Evolutionary conservation across 2,888 invertebrate genomes (phyloP).

Genomic region (Orchestes rusci): DNA sequence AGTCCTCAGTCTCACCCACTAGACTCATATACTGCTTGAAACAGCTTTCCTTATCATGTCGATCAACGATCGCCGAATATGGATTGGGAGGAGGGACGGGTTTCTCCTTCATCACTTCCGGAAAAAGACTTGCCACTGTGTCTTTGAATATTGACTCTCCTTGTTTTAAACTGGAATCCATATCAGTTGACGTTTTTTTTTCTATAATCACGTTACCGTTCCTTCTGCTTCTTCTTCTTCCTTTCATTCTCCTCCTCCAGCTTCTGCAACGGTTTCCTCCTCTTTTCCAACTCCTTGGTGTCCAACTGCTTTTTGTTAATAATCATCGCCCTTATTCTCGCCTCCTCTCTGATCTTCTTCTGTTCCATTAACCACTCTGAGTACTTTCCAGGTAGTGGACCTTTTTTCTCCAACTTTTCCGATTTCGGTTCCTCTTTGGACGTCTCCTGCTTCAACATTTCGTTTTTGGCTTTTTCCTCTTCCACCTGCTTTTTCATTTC

Average conservation of each 20-base stretch:
- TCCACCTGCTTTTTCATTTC: conserved; percentile 35
- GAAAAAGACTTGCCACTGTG: conserved; percentile 54
- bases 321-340: conserved; percentile 57
- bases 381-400: conserved; percentile 22
- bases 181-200: not conserved
- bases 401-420: not conserved
- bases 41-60: conserved; percentile 34
- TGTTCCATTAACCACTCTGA: conserved; percentile 45
- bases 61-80: conserved; percentile 27
- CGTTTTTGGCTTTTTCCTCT: conserved; percentile 44
- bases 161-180: conserved; percentile 43
- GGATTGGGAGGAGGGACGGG: conserved; percentile 43
- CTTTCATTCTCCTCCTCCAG: conserved; percentile 51
- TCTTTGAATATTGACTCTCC: conserved; percentile 59
- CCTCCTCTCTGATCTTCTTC: conserved; percentile 51
- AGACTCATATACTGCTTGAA: conserved; percentile 42
- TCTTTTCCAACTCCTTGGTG: conserved; percentile 52
- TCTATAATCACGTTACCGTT: conserved; percentile 29
- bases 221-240: conserved; percentile 50
- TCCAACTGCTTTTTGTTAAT: conserved; percentile 57
- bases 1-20: conserved; percentile 39
- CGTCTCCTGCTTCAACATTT: conserved; percentile 31
- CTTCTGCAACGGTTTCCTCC: conserved; percentile 54
- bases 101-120: conserved; percentile 51
- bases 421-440: too few species aligned